Evolutionary conservation across 2,888 invertebrate genomes (phyloP).

Genomic region (Xanthorhoe spadicearia): DNA sequence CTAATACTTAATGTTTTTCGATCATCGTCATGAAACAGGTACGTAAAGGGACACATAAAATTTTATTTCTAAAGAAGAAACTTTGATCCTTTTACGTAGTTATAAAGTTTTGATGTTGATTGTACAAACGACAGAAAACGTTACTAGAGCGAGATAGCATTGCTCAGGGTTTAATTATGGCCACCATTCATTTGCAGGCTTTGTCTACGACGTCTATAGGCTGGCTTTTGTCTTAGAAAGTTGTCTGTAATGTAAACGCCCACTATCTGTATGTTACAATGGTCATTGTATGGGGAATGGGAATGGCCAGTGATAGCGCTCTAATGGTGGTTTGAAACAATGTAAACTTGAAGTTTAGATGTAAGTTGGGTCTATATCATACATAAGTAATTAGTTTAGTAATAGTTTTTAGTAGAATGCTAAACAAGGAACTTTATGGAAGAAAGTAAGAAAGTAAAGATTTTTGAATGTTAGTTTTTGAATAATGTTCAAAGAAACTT

Average conservation of each 20-base stretch:
- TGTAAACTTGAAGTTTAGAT: neutral
- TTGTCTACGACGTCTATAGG: conserved; percentile 55
- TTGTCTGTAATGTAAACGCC: conserved; percentile 54
- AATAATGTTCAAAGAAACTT: too few relatives aligned
- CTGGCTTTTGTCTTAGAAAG: conserved; percentile 55
- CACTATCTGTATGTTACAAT: conserved; percentile 53
- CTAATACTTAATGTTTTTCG: too few relatives aligned
- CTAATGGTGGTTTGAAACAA: neutral
- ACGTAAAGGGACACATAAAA: too few relatives aligned
- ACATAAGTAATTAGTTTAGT: too few relatives aligned
- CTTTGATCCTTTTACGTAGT: neutral
- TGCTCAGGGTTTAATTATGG: conserved; percentile 56
- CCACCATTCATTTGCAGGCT: conserved; percentile 54
- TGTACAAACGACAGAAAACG: neutral
- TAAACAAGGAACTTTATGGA: too few relatives aligned
- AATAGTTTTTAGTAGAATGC: too few relatives aligned
- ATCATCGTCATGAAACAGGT: too few relatives aligned
- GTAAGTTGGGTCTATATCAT: too few relatives aligned
- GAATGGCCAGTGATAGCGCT: conserved; percentile 52
- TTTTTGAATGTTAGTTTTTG: too few relatives aligned
- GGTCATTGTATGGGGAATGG: conserved; percentile 57
- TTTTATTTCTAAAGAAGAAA: too few relatives aligned
- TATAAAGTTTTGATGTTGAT: neutral
- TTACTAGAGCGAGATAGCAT: conserved; percentile 28
- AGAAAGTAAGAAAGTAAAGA: too few relatives aligned